phyloP scores from a whole-genome alignment of 2,113 vertebrate species.

The Tautogolabrus adspersus region DNA sequence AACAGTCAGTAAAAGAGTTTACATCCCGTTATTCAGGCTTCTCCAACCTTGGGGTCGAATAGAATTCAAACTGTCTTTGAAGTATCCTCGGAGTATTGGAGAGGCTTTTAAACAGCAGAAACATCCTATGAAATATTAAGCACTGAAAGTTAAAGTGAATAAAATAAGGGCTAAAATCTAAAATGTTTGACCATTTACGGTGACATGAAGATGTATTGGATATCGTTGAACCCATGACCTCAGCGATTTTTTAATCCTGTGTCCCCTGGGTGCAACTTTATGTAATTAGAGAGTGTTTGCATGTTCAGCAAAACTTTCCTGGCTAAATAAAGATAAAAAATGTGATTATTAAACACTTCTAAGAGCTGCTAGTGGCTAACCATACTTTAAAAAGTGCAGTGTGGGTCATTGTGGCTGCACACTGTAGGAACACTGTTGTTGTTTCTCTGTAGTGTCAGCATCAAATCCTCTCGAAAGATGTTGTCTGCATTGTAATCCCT shows the following conservation, averaged over 20 bases:
- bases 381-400: neutral
- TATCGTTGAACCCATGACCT: slow-evolving; percentile 2
- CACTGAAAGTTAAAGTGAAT: no score
- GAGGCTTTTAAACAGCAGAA: no score
- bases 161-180: no score
- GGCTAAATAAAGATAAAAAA: slow-evolving; percentile 60
- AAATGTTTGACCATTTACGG: no score
- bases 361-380: slow-evolving; percentile 1
- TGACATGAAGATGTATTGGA: no score
- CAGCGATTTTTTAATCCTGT: neutral
- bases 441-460: slow-evolving; percentile 11
- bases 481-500: slow-evolving; percentile 15
- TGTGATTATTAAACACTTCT: slow-evolving; percentile 43
- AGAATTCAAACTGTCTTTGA: no score
- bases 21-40: neutral
- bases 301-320: slow-evolving; percentile 36
- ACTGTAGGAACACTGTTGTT: slow-evolving; percentile 9
- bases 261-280: slow-evolving; percentile 22
- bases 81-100: no score
- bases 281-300: slow-evolving; percentile 35
- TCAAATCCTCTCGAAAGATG: slow-evolving; percentile 9
- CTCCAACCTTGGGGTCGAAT: no score
- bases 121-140: no score
- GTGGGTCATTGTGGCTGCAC: slow-evolving; percentile 1
- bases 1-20: neutral